Evolutionary conservation across 2,888 invertebrate species (phyloP), one percentile per base, ranked within the genome.

Genomic region (Lasius platythorax): DNA sequence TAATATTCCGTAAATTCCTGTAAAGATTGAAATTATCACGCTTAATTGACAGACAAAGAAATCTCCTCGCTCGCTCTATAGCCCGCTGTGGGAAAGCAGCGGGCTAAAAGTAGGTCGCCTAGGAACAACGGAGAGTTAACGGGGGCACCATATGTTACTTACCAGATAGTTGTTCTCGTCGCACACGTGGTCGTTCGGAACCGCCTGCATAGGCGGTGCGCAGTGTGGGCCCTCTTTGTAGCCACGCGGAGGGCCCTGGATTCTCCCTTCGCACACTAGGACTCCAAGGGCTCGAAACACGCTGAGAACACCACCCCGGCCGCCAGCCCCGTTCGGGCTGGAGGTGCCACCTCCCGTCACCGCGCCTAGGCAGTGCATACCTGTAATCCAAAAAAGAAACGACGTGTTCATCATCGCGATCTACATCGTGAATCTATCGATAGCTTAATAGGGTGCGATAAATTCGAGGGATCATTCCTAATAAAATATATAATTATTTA

Each of bases 171-270:
- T 95, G 85, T 95, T 95, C 84, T 95, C 94, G 87, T 95, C 95
- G 93, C 96, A 96, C 87, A 93, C 93, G 91, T 96, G 96, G 89
- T 95, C 95, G 85, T 94, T 95, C 43, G 94, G 93, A 46, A 94
- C 92, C 79, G 94, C 87, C 91, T 95, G 95, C 87, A 95, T 89
- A 82, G 95, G 93, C 30, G 94, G 92, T 87, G 95, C 95, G 93
- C 97, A 97, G 93, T 97, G 97, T 43, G 97, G 97, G 56, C 97
- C 97, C 95, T 97, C 97, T 90, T 96, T 96, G 94, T 97, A 96
- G 56, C 97, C 97, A 90, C 96, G 94, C 88, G 93, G 94, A 89
- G 92, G 95, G 83, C 94, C 95, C 92, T 95, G 95, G 75, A 95
- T 94, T 86, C 95, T 93, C 85, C 95, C 95, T 88, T 95, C 95